Base-by-base conservation (phyloP, 1,140 invertebrate species). In the Dufourea novaeangliae region DNA sequence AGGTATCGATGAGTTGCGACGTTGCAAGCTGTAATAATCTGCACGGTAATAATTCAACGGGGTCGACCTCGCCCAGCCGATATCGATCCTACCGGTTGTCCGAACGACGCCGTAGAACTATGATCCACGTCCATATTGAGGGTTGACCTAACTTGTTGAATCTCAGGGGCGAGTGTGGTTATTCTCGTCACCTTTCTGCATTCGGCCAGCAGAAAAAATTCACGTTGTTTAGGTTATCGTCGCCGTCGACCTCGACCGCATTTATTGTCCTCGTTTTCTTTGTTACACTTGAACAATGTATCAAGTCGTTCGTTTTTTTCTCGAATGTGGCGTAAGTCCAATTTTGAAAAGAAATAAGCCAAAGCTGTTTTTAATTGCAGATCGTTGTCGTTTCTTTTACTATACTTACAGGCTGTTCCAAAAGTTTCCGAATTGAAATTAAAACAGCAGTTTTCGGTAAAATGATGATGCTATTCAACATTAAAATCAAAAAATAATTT, bases 111-210 rank as follows among this genome's bases (percentile, higher is more conserved):
- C 32, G 54, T 54, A 17, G 10, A 61, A 20, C 54, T 76, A 39
- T 22, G 66, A 69, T 76, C 50, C 32, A 39, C 29, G 39, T 32
- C 11, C 29, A 20, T 29, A 29, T 29, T 22, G 41, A 76, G 73
- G 54, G 73, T 39, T 39, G 64, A 61, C 66, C 66, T 76, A 76
- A 69, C 73, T 69, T 69, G 32, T 69, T 69, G 73, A 76, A 76
- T 76, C 73, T 69, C 54, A 76, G 29, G 64, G 66, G 52, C 64
- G 54, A 69, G 32, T 32, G 61, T 29, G 63, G 62, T 61, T 67
- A 67, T 75, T 75, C 62, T 57, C 46, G 50, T 71, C 54, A 41
- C 34, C 5, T 14, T 41, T 54, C 52, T 34, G 39, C 44, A n/a
- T 20, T 73, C 25, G 70, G 3, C 34, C 32, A 50, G 14, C 12